A percentile compares a stretch with the other conserved stretches of the same genome.
Conservation (phyloP, 2,797 vertebrate species). For the Falco concolor region DNA sequence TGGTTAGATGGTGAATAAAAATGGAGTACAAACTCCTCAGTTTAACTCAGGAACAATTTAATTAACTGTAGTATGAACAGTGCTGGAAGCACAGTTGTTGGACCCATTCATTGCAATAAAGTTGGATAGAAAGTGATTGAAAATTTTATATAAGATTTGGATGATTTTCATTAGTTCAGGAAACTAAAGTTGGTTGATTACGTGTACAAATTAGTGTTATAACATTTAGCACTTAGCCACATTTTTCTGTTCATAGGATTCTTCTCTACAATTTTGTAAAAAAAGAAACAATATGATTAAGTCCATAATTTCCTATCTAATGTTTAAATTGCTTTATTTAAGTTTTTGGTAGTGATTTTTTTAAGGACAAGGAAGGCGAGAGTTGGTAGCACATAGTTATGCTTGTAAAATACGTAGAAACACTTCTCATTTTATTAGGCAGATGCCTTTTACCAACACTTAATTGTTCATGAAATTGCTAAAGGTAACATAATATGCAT, state of each 20-base stretch:
- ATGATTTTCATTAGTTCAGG: not conserved
- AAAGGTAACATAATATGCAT: not conserved
- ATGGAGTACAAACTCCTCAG: not conserved
- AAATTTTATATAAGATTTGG: not conserved
- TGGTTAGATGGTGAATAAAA: not conserved
- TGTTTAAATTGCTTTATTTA: not conserved
- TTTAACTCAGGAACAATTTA: not conserved
- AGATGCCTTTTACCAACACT: not conserved
- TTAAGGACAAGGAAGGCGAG: not conserved
- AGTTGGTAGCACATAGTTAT: not conserved
- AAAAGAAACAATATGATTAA: not conserved
- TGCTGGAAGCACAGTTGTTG: not conserved
- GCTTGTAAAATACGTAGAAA: not conserved
- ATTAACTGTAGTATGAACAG: not conserved
- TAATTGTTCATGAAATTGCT: not conserved
- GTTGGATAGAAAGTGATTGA: not conserved
- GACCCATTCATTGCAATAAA: not conserved
- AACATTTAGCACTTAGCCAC: not conserved
- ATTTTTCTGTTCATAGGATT: not conserved
- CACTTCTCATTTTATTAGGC: not conserved
- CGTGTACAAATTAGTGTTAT: not conserved
- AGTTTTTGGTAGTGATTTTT: not conserved
- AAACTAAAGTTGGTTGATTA: not conserved
- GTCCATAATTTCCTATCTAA: not conserved
- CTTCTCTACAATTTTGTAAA: not conserved